Evolutionary conservation across 1,140 invertebrate genomes (phyloP).

Genomic region (Physella acuta): DNA sequence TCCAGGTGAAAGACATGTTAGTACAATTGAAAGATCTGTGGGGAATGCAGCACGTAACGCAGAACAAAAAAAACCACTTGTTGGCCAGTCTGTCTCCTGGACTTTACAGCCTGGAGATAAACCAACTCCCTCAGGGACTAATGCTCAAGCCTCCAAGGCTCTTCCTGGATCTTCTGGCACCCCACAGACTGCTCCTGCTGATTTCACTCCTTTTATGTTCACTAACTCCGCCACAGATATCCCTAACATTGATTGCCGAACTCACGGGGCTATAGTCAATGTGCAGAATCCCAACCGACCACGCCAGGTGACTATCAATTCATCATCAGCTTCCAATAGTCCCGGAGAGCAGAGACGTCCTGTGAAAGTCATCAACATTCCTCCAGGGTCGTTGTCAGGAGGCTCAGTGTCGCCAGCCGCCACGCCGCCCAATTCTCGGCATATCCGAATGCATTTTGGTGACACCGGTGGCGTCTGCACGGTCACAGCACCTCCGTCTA

Average conservation of each 20-base stretch:
- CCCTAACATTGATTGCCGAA: constrained; percentile 16
- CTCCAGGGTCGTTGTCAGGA: constrained; percentile 27
- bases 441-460: constrained; percentile 28
- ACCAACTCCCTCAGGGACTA: background rate
- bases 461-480: constrained; percentile 30
- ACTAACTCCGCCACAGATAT: constrained; percentile 1
- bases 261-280: background rate
- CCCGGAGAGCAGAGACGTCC: constrained; percentile 22
- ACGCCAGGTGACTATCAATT: background rate
- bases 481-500: constrained; percentile 10
- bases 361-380: constrained; percentile 30
- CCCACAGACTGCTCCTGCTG: constrained; percentile 22
- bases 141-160: background rate
- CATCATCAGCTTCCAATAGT: constrained; percentile 4
- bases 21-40: constrained; percentile 13
- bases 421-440: constrained; percentile 15
- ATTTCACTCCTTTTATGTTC: constrained; percentile 23
- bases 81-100: constrained; percentile 16
- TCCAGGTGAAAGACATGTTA: constrained; percentile 11
- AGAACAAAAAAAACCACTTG: constrained; percentile 12
- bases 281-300: background rate
- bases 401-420: constrained; percentile 21
- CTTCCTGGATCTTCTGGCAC: background rate
- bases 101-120: constrained; percentile 6
- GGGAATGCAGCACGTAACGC: background rate